Evolutionary conservation across 2,888 invertebrate species (phyloP).

Genomic region (Melitaea athalia): DNA sequence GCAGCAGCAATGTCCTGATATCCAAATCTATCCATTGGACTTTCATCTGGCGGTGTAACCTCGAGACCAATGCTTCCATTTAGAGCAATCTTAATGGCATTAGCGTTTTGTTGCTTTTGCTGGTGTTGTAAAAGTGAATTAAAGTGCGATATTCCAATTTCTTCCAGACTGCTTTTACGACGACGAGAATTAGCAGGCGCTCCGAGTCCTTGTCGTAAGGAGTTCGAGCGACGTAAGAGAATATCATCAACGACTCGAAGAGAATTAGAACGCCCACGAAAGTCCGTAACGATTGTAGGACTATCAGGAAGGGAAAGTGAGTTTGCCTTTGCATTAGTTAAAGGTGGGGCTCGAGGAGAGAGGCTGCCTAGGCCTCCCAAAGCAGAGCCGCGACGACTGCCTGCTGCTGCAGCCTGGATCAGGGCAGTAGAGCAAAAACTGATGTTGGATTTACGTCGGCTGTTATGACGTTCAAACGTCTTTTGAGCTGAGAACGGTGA

Average conservation of each 20-base stretch:
- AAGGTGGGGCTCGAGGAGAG: slow-evolving; percentile 87
- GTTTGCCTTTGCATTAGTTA: slow-evolving; percentile 92
- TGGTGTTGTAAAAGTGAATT: slow-evolving; percentile 84
- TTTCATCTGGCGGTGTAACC: slow-evolving; percentile 87
- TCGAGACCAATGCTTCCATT: slow-evolving; percentile 94
- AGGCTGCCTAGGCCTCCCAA: slow-evolving; percentile 82
- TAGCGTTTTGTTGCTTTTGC: slow-evolving; percentile 84
- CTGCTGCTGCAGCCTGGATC: slow-evolving; percentile 77
- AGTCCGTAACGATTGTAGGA: slow-evolving; percentile 90
- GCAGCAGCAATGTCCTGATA: slow-evolving; percentile 79
- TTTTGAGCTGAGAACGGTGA: slow-evolving; percentile 98
- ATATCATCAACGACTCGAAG: slow-evolving; percentile 93
- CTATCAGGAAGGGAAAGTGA: slow-evolving; percentile 94
- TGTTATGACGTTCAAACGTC: slow-evolving; percentile 96
- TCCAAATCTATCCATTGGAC: slow-evolving; percentile 74
- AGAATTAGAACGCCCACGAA: slow-evolving; percentile 92
- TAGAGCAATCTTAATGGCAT: slow-evolving; percentile 92
- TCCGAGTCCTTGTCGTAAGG: slow-evolving; percentile 90
- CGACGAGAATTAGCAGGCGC: slow-evolving; percentile 82
- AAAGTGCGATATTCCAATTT: slow-evolving; percentile 92
- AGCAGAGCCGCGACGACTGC: slow-evolving; percentile 87
- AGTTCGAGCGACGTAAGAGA: slow-evolving; percentile 90
- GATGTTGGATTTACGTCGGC: slow-evolving; percentile 94
- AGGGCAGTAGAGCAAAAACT: slow-evolving; percentile 93
- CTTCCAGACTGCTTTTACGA: slow-evolving; percentile 92